phyloP scores from a whole-genome alignment of 2,113 vertebrate genomes.

The Corythornis madagascariensis region DNA sequence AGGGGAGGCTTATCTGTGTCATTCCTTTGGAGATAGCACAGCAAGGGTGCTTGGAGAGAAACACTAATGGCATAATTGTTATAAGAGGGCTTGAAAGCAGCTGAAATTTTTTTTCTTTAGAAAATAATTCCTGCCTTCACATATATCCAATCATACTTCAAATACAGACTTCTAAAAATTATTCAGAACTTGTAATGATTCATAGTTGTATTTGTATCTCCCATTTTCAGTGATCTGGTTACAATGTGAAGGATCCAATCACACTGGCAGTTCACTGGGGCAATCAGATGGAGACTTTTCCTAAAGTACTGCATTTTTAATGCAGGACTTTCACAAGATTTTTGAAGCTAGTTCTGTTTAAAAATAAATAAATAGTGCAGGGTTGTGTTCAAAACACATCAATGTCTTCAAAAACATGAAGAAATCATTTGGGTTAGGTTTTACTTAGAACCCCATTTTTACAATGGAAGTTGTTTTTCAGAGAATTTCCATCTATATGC shows the following conservation, averaged over 20 bases:
- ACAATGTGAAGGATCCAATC: not conserved
- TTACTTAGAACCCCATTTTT: not conserved
- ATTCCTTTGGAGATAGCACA: not conserved
- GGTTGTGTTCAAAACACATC: fast-evolving
- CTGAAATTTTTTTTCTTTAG: not conserved
- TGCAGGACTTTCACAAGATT: not conserved
- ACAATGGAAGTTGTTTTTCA: not conserved
- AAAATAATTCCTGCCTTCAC: not conserved
- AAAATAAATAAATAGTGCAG: not conserved
- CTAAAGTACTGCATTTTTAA: not conserved
- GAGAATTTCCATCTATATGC: not conserved
- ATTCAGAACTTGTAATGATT: not conserved
- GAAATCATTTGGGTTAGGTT: not conserved
- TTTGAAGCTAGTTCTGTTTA: not conserved
- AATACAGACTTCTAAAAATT: not conserved
- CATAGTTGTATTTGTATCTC: not conserved
- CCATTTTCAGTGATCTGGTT: not conserved
- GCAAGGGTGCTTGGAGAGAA: not conserved
- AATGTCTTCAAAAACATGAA: not conserved
- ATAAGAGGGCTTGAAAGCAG: not conserved
- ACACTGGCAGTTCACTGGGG: fast-evolving
- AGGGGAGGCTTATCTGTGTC: not conserved
- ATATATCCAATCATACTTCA: not conserved
- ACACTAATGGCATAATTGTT: not conserved
- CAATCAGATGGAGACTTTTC: not conserved